These are phyloP conservation scores for Steinernema carpocapsae DNA, from an alignment of 2,888 invertebrate genomes.

Conservation along the genomic window DNA sequence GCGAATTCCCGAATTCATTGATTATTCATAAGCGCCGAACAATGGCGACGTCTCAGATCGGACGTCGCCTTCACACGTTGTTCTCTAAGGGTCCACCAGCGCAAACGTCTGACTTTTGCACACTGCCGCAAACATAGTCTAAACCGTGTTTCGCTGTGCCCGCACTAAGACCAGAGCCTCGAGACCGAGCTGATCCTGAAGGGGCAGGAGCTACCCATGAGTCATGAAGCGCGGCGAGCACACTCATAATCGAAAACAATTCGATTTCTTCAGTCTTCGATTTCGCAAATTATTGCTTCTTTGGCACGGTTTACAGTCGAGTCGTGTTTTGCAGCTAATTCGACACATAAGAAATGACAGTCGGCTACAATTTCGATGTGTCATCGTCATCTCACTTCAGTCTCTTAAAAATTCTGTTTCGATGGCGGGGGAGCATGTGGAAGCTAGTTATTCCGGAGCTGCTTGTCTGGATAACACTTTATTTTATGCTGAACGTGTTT, in stretches of 20 bases:
- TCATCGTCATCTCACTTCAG: constrained; percentile 52
- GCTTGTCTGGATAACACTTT: constrained; percentile 36
- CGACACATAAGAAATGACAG: constrained; percentile 51
- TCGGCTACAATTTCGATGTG: constrained; percentile 61
- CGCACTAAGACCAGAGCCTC: too few species aligned
- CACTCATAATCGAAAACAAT: background rate
- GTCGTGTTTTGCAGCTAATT: background rate
- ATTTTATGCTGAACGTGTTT: constrained; percentile 36
- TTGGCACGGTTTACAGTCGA: background rate
- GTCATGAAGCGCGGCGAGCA: background rate
- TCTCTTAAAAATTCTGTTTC: constrained; percentile 52
- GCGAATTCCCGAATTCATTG: too few species aligned
- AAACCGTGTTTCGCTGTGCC: too few species aligned
- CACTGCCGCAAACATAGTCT: too few species aligned
- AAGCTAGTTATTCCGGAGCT: constrained; percentile 43
- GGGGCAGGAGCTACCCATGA: background rate
- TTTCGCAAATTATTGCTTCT: background rate
- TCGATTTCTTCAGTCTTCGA: background rate
- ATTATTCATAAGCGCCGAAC: too few species aligned
- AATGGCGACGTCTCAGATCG: too few species aligned
- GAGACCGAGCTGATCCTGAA: too few species aligned
- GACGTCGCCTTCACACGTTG: too few species aligned
- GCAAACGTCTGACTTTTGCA: too few species aligned
- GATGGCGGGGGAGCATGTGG: constrained; percentile 59
- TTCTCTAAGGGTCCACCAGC: too few species aligned